A percentile compares a stretch with the other conserved stretches of the same genome.
Conservation (phyloP, 2,797 vertebrate genomes). For the Xenops minutus region DNA sequence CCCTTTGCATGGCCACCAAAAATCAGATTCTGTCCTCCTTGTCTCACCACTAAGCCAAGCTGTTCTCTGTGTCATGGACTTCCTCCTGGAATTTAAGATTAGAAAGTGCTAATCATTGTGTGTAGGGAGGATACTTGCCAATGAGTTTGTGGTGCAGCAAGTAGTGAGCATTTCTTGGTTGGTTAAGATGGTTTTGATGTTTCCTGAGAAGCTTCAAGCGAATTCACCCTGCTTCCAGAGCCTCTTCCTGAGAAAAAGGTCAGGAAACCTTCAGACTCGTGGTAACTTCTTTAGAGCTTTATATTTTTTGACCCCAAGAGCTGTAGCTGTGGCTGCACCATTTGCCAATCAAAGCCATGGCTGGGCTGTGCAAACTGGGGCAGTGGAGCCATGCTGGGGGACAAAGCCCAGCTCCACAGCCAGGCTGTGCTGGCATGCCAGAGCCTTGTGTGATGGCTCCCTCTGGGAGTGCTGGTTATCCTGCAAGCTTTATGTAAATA, state of each 20-base stretch:
- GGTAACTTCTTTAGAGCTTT: neutral
- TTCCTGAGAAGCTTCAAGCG: neutral
- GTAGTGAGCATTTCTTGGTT: neutral
- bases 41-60: neutral
- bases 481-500: constrained; percentile 66
- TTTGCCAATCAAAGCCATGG: accelerated
- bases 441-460: constrained; percentile 47
- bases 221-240: neutral
- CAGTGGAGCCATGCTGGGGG: neutral
- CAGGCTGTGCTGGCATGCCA: neutral
- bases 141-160: neutral
- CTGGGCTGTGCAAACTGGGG: neutral
- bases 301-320: neutral
- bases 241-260: neutral
- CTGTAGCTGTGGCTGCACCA: neutral
- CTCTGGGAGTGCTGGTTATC: constrained; percentile 59
- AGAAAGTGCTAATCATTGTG: neutral
- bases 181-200: neutral
- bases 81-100: neutral
- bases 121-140: neutral
- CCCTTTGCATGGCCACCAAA: neutral
- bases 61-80: accelerated
- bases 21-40: neutral
- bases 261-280: neutral
- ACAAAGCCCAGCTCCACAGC: neutral